phyloP scores from a whole-genome alignment of 1,140 invertebrate genomes.

The Pectinophora gossypiella region DNA sequence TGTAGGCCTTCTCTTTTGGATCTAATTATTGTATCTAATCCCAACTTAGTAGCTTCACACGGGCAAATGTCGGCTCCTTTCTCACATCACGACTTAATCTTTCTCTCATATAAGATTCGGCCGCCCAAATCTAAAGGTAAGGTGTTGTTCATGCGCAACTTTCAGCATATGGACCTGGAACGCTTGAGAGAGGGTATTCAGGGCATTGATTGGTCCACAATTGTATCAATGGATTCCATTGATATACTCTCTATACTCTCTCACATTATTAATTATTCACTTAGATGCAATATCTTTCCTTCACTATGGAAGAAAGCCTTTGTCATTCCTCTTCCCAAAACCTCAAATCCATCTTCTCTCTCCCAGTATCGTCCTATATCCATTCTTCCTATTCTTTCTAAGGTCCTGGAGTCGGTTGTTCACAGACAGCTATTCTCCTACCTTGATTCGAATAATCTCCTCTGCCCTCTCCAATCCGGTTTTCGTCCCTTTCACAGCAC shows the following conservation, averaged over 20 bases:
- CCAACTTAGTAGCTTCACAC: background rate
- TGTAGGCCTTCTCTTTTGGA: slow-evolving; percentile 1
- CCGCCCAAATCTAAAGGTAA: background rate
- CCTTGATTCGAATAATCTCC: background rate
- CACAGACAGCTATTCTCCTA: background rate
- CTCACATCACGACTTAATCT: background rate
- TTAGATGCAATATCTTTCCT: background rate
- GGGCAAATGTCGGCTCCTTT: background rate
- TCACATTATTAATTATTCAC: background rate
- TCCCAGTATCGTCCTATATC: slow-evolving; percentile 1
- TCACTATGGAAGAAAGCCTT: background rate
- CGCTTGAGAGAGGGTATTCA: background rate
- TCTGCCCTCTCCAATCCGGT: background rate
- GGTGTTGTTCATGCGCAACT: background rate
- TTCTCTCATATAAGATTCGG: background rate
- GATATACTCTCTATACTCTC: background rate
- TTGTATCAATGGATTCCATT: background rate
- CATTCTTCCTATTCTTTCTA: slow-evolving; percentile 2
- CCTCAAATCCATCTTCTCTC: background rate
- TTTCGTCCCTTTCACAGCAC: slow-evolving; percentile 1
- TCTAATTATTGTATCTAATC: background rate
- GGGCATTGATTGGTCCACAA: background rate
- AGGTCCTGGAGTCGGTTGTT: background rate
- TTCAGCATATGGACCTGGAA: background rate
- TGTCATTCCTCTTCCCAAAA: background rate